phyloP scores from a whole-genome alignment of 2,888 invertebrate species.

The Platycnemis pennipes region DNA sequence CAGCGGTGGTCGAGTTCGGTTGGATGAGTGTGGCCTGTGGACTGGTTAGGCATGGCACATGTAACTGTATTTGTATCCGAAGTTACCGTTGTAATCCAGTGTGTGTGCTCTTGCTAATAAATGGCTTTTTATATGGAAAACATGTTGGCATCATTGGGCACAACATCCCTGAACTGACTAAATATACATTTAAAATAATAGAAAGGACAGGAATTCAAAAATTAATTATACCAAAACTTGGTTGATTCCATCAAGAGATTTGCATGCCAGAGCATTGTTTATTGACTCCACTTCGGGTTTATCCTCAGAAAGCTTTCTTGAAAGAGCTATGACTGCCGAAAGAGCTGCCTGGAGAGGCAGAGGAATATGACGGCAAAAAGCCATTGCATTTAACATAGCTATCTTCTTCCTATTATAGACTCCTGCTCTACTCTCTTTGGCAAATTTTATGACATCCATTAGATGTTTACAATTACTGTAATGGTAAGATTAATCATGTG shows the following conservation, averaged over 20 bases:
- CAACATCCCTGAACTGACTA: no score
- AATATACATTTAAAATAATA: not conserved
- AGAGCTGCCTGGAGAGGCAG: not conserved
- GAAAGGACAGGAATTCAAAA: not conserved
- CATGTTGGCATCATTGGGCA: no score
- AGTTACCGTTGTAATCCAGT: no score
- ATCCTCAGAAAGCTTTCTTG: not conserved
- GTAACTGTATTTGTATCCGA: no score
- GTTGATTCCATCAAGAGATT: not conserved
- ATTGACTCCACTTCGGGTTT: not conserved
- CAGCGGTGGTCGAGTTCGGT: no score
- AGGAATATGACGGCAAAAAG: not conserved
- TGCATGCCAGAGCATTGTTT: not conserved
- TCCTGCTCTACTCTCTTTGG: not conserved
- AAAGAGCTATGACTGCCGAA: not conserved
- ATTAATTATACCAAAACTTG: not conserved
- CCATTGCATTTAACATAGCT: not conserved
- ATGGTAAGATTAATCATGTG: not conserved
- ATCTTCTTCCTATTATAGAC: not conserved
- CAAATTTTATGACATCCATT: not conserved
- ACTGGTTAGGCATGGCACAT: no score
- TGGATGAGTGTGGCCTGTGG: no score
- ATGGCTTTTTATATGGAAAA: no score
- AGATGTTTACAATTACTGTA: not conserved
- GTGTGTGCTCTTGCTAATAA: no score